phyloP scores from a whole-genome alignment of 2,113 vertebrate genomes.

The Phaethon lepturus region DNA sequence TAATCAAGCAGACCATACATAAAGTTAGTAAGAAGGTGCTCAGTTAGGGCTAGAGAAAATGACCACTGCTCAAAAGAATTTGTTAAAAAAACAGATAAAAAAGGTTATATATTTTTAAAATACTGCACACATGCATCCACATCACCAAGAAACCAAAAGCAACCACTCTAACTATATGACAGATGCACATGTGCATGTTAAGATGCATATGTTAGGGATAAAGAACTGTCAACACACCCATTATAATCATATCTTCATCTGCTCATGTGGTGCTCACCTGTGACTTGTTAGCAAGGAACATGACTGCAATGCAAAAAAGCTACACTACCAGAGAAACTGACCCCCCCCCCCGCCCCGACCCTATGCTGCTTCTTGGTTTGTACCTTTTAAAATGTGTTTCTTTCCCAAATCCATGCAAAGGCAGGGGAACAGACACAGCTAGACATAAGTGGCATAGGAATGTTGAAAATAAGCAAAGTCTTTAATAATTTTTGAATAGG shows the following conservation, averaged over 20 bases:
- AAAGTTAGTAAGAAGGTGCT: background rate
- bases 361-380: background rate
- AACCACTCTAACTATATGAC: slow-evolving; percentile 51
- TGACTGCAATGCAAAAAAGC: slow-evolving; percentile 76
- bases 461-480: background rate
- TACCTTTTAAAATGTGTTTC: background rate
- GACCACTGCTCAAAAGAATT: background rate
- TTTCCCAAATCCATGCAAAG: background rate
- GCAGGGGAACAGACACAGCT: background rate
- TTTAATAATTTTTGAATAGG: background rate
- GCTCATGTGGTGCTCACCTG: slow-evolving; percentile 79
- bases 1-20: background rate
- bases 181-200: slow-evolving; percentile 75
- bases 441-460: background rate
- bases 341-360: background rate
- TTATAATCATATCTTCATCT: slow-evolving; percentile 82
- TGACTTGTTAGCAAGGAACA: slow-evolving; percentile 78
- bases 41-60: background rate
- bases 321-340: slow-evolving; percentile 33
- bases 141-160: slow-evolving; percentile 42
- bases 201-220: slow-evolving; percentile 75
- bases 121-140: background rate
- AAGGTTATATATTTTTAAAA: background rate
- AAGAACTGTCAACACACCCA: slow-evolving; percentile 81
- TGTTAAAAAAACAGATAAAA: background rate